Conservation (phyloP, 2,888 invertebrate species). For the Agrypnus murinus region DNA sequence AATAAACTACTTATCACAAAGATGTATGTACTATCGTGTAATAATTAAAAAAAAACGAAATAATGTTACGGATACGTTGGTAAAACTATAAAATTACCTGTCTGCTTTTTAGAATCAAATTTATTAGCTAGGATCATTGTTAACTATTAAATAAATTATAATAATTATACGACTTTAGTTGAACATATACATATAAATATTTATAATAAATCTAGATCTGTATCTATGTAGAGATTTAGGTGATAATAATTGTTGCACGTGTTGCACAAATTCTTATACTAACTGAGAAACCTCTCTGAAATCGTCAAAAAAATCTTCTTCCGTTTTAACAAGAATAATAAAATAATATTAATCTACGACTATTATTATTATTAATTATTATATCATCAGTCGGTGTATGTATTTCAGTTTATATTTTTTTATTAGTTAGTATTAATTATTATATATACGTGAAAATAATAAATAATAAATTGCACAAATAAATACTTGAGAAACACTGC, state of each 20-base stretch:
- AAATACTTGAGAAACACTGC: slow-evolving; percentile 66
- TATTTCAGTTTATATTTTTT: slow-evolving; percentile 33
- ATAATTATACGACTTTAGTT: slow-evolving; percentile 63
- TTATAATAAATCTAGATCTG: slow-evolving; percentile 62
- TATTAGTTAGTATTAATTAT: slow-evolving; percentile 38
- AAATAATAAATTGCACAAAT: slow-evolving; percentile 65
- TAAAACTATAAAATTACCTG: slow-evolving; percentile 47
- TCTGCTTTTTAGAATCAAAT: slow-evolving; percentile 71
- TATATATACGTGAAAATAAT: slow-evolving; percentile 47
- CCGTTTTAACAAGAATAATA: slow-evolving; percentile 47
- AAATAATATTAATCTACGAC: slow-evolving; percentile 38
- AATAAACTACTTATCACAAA: slow-evolving; percentile 34
- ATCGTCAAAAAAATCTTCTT: slow-evolving; percentile 52
- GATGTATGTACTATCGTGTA: slow-evolving; percentile 34
- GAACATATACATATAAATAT: slow-evolving; percentile 63
- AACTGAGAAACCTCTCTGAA: slow-evolving; percentile 40
- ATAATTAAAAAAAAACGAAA: too few species aligned
- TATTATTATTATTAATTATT: slow-evolving; percentile 7
- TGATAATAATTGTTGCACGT: slow-evolving; percentile 65
- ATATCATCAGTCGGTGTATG: slow-evolving; percentile 28
- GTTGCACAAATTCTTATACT: slow-evolving; percentile 67
- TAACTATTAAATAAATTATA: slow-evolving; percentile 68
- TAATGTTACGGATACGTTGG: slow-evolving; percentile 42
- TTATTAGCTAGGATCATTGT: slow-evolving; percentile 70
- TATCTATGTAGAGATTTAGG: slow-evolving; percentile 62